Conservation (phyloP, 2,113 vertebrate genomes). For the Eublepharis macularius region DNA sequence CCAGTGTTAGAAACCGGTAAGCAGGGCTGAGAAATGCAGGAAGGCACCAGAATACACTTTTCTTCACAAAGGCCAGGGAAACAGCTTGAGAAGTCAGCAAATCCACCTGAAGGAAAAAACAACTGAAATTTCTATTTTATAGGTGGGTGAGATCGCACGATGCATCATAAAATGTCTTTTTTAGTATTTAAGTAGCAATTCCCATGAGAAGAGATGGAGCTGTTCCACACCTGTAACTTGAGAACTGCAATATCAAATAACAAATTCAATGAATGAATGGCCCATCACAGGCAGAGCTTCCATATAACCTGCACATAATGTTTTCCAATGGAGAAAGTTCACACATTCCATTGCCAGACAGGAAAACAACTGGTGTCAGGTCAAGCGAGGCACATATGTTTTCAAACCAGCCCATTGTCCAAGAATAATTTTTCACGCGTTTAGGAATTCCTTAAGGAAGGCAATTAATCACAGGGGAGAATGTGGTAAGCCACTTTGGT, state of each 20-base stretch:
- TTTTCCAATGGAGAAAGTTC: background rate
- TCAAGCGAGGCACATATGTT: background rate
- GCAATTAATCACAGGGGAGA: too few species aligned
- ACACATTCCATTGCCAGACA: background rate
- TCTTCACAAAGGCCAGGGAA: constrained; percentile 95
- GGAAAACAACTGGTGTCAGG: background rate
- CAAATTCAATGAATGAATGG: background rate
- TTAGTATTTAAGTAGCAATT: rapidly evolving
- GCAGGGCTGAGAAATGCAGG: constrained; percentile 90
- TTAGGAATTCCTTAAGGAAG: too few species aligned
- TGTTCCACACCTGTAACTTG: background rate
- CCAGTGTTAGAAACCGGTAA: constrained; percentile 85
- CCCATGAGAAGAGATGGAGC: background rate
- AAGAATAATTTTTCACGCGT: background rate
- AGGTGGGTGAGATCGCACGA: background rate
- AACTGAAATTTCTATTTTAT: background rate
- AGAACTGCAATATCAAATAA: background rate
- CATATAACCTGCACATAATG: background rate
- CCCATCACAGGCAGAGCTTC: background rate
- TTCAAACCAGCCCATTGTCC: background rate
- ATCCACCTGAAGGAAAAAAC: constrained; percentile 83
- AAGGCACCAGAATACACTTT: constrained; percentile 84
- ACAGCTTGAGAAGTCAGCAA: constrained; percentile 87
- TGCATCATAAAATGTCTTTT: background rate
- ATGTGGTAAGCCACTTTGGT: too few species aligned